Base-by-base conservation (phyloP, 2,113 vertebrate species). In the Carettochelys insculpta region DNA sequence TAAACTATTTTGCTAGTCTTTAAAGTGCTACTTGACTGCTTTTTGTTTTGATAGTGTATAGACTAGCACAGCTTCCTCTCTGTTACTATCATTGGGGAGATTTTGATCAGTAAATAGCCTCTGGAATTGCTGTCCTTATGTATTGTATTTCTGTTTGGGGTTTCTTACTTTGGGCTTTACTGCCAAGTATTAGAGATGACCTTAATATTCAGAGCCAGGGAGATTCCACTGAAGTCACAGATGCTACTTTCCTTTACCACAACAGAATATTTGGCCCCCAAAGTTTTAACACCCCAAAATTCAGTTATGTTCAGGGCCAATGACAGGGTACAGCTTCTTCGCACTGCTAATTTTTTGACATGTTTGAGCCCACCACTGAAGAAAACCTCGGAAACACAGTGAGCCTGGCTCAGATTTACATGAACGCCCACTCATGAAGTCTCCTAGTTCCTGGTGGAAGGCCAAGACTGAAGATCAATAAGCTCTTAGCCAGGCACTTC, bases 191-290 rank as follows among this genome's bases (percentile, higher is more conserved):
- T 0, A 51, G 51, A 1, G 81, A 8, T 41, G 87, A 85, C 80
- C 90, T 81, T 54, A 11, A 41, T 87, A 1, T 78, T 91, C 68
- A 85, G 83, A 52, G 22, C 87, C 94, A 93, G 82, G 91, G 68
- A 3, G 61, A 38, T 38, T 20, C 61, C 19, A 38, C 25, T 85
- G 50, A 50, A 52, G 38, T 27, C 9, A 9, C 5, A 38, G n/a
- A 7, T 29, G 14, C 14, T 75, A 75, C 41, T 43, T 41, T 12
- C 38, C 8, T 45, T 43, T 17, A 19, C 22, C 27, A 41, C 38
- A 16, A 43, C 25, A 43, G 77, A 79, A n/a, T 24, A 52, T 45
- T 75, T 75, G 12, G 22, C 77, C 11, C 3, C n/a, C 10, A 5
- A 11, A 41, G 7, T 38, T 65, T 38, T 68, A 68, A 68, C n/a